Conservation (phyloP, 1,140 invertebrate species). For the Lethrus apterus region DNA sequence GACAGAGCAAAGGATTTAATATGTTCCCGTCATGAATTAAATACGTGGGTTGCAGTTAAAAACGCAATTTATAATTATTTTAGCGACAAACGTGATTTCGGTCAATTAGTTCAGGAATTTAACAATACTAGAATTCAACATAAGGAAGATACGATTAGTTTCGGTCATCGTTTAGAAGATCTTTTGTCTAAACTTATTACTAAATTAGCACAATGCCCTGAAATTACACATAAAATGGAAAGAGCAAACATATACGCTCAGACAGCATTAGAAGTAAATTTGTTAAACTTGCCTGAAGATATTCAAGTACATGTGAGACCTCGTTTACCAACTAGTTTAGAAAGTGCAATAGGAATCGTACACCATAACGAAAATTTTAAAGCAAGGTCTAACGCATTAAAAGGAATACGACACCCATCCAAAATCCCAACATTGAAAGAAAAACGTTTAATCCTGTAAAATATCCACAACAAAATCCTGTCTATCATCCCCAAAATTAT, state of each 20-base stretch:
- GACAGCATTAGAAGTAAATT: not conserved
- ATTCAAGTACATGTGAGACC: slow-evolving; percentile 1
- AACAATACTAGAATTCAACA: slow-evolving; percentile 1
- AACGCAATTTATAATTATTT: slow-evolving; percentile 2
- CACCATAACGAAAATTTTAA: slow-evolving; percentile 1
- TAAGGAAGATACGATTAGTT: not conserved
- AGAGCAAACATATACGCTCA: too few species aligned
- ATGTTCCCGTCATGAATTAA: slow-evolving; percentile 5
- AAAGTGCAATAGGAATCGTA: not conserved
- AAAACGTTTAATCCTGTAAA: slow-evolving; percentile 2
- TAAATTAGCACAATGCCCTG: not conserved
- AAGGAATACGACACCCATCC: too few species aligned
- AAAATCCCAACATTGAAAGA: not conserved
- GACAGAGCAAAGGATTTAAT: slow-evolving; percentile 1
- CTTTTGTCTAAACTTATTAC: slow-evolving; percentile 1
- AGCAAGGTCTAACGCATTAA: not conserved
- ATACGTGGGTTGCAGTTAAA: slow-evolving; percentile 1
- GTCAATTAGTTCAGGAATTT: slow-evolving; percentile 3
- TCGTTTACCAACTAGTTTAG: not conserved
- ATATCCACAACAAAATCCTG: too few species aligned
- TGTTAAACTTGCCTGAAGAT: slow-evolving; percentile 1
- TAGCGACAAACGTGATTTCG: slow-evolving; percentile 6
- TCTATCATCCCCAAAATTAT: too few species aligned
- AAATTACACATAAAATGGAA: not conserved
- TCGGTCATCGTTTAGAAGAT: not conserved